Conservation (phyloP, 2,113 vertebrate genomes). For the Aspiorhynchus laticeps region DNA sequence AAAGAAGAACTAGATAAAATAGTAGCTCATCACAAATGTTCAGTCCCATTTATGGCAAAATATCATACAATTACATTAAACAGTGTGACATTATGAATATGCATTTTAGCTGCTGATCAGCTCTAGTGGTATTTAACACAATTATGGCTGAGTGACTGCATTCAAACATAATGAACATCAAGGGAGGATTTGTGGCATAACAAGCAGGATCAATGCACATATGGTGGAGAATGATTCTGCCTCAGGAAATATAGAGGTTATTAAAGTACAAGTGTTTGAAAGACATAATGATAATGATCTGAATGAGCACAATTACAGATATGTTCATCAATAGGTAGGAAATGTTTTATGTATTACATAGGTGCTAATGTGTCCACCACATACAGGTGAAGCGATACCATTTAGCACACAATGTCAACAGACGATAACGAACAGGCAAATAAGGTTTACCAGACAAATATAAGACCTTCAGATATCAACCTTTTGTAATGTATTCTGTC, state of each 20-base stretch:
- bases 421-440: not conserved
- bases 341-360: not conserved
- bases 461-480: not conserved
- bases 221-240: too few relatives aligned
- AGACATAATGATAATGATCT: not conserved
- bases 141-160: not conserved
- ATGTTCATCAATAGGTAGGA: not conserved
- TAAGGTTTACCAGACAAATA: not conserved
- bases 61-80: not conserved
- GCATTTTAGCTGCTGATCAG: not conserved
- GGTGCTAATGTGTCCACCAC: not conserved
- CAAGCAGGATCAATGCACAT: not conserved
- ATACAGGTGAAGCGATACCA: not conserved
- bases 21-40: not conserved
- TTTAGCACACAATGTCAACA: not conserved
- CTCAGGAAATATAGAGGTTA: not conserved
- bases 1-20: not conserved
- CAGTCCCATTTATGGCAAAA: not conserved
- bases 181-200: not conserved
- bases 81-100: not conserved
- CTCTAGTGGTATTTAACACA: not conserved
- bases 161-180: not conserved
- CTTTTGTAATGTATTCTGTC: not conserved
- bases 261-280: not conserved
- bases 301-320: not conserved